A percentile compares a stretch with the other conserved stretches of the same genome.
Conservation (phyloP, 2,797 vertebrate genomes). For the Microhierax caerulescens region DNA sequence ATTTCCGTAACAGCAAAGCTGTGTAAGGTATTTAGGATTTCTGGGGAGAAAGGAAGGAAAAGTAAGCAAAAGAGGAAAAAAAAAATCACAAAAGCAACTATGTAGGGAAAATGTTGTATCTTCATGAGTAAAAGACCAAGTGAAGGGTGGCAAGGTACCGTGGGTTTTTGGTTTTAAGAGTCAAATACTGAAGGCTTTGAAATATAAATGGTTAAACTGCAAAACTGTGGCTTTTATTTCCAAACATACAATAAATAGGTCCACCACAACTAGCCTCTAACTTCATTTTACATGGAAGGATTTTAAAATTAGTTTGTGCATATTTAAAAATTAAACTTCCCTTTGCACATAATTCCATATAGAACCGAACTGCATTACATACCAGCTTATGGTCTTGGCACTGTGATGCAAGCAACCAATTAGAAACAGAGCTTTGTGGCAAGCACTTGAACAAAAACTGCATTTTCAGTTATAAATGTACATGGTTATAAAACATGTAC, state of each 20-base stretch:
- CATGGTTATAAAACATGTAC: constrained; percentile 4
- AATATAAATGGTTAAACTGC: constrained; percentile 37
- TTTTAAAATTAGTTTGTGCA: constrained; percentile 64
- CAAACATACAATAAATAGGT: constrained; percentile 71
- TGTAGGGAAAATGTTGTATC: rapidly evolving
- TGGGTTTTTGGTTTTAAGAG: not conserved
- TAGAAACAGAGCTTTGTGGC: constrained; percentile 15
- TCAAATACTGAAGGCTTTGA: not conserved
- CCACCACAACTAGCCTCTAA: constrained; percentile 66
- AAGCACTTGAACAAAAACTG: constrained; percentile 10
- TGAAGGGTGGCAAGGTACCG: not conserved
- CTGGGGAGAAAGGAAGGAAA: not conserved
- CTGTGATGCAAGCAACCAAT: constrained; percentile 52
- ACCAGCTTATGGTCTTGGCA: constrained; percentile 45
- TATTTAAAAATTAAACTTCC: constrained; percentile 64
- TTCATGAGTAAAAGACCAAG: not conserved
- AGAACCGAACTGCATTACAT: constrained; percentile 17
- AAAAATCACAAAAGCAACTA: not conserved
- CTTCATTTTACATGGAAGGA: constrained; percentile 64
- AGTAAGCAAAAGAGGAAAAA: not conserved
- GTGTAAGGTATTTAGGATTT: not conserved
- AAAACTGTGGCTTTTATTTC: constrained; percentile 71
- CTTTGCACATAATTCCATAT: constrained; percentile 46
- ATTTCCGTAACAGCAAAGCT: not conserved
- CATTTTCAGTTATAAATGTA: not conserved